Base-by-base conservation (phyloP, 2,797 vertebrate genomes). In the Sciaenops ocellatus region DNA sequence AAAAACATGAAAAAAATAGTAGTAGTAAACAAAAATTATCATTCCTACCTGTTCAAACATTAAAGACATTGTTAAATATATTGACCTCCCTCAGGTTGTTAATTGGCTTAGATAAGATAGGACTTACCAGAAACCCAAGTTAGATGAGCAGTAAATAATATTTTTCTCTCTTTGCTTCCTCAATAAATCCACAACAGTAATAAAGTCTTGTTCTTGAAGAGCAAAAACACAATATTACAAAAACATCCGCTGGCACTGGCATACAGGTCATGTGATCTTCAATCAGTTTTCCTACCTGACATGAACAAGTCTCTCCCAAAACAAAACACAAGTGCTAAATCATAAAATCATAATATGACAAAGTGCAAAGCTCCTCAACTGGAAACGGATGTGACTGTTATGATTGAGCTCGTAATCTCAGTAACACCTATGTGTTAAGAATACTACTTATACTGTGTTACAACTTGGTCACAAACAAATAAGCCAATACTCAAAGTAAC, bases 31-130 rank as follows among this genome's bases (percentile, higher is more conserved):
- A 24, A 46, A 24, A 4, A 15, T 1, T 0, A 38, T 59, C 44
- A 47, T 16, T 2, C 34, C 17, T 20, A 15, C 5, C 24, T 18
- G 50, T 62, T 62, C 28, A 69, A 63, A 64, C 60, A 64, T 70
- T 18, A 41, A 48, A 22, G 28, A 11, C 13, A 54, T 6, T 11
- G 28, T 63, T 30, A 64, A 18, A 42, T 70, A 15, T 3, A 10
- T 46, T 64, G 61, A 60, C 34, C 34, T 52, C 1, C 10, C 12
- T 52, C 34, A 30, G 34, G 24, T 30, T 50, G 54, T 42, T 41
- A 22, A 78, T 22, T 41, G 12, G n/a, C 57, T 48, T 8, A 69
- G 44, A 78, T 77, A 57, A 70, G 50, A 41, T 11, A 34, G 47
- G 6, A 22, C 8, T 56, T 47, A 60, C 17, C 11, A 26, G 12